Base-by-base conservation (phyloP, 2,888 invertebrate genomes). In the Drosophila nigritarsus region DNA sequence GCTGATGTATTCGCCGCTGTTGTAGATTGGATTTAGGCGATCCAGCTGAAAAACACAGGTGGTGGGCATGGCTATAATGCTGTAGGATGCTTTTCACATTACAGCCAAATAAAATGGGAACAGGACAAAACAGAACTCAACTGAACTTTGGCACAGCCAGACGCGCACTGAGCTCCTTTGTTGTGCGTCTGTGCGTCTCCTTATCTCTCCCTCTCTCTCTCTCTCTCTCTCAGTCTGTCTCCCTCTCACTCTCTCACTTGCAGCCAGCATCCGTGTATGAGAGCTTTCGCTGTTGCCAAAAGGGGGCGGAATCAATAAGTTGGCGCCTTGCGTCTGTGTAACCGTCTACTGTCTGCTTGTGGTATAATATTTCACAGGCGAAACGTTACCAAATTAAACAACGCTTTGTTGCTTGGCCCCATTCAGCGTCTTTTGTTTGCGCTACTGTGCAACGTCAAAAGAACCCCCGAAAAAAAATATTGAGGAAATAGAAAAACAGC, bases 1-100 rank as follows among this genome's bases (percentile, higher is more conserved):
- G 34, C 90, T 90, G 42, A 92, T 83, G 67, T 88, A 91, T 63
- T 92, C 91, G 32, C 92, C 91, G 53, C 91, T 92, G 20, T 88
- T 87, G 74, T 91, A 92, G 42, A 87, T 68, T 2, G 91, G 82
- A 87, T 91, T 90, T 42, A 85, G 66, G 62, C 91, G 92, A 89
- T 92, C 91, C 84, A 92, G 75, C 70, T 92, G 91, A 68, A 92
- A 92, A 67, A 87, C 84, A 80, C 92, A 92, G 40, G 89, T 88
- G 64, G 92, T 92, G 73, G 91, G 92, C 91, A 91, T 91, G 73
- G 58, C 68, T 68, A 27, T 15, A 61, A 40, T 36, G 58, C 61
- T 42, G 29, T n/a, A 24, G 42, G 36, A 50, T 50, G 51, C 65
- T 50, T 20, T 76, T 78, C 79, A 79, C 78, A 86, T 74, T 65